These are phyloP conservation scores for Podilymbus podiceps DNA, from an alignment of 2,113 vertebrate species.

Conservation along the genomic window DNA sequence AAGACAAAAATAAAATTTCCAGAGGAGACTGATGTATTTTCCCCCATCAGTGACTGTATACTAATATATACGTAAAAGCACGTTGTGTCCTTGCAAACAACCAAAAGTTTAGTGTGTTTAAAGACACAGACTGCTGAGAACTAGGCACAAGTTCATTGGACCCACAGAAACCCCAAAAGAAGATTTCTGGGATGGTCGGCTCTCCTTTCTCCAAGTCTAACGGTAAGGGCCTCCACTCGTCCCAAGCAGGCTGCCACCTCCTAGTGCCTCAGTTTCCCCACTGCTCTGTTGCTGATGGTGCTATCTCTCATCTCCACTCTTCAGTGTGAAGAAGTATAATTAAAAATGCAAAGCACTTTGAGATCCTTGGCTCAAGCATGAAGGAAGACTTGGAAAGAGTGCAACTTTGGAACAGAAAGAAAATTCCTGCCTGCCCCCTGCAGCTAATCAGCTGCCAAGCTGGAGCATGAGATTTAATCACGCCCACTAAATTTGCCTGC, in stretches of 20 bases:
- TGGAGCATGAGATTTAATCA: conserved; percentile 41
- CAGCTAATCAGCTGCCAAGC: conserved; percentile 55
- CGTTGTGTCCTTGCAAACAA: background rate
- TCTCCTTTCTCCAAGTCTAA: background rate
- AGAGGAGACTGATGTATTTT: background rate
- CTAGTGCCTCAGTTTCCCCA: conserved; percentile 8
- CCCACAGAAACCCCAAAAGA: background rate
- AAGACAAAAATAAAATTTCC: conserved; percentile 17
- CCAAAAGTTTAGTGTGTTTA: background rate
- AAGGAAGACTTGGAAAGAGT: conserved; percentile 15
- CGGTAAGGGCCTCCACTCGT: accelerated
- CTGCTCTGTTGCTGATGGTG: accelerated
- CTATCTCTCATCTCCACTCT: background rate
- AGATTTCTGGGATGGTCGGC: background rate
- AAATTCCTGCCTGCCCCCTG: conserved; percentile 57
- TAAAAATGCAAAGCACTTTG: conserved; percentile 36
- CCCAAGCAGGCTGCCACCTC: background rate
- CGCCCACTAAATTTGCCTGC: conserved; percentile 30
- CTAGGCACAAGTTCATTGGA: background rate
- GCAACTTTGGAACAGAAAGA: conserved; percentile 16
- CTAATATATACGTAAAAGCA: background rate
- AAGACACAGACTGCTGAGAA: background rate
- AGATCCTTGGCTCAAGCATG: conserved; percentile 1
- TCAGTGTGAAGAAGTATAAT: background rate
- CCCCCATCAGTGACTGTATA: background rate